Percentiles rank a stretch among this genome's conserved stretches.
These are phyloP conservation scores for Dynastes tityus DNA, from an alignment of 2,888 invertebrate species.

Conservation along the genomic window DNA sequence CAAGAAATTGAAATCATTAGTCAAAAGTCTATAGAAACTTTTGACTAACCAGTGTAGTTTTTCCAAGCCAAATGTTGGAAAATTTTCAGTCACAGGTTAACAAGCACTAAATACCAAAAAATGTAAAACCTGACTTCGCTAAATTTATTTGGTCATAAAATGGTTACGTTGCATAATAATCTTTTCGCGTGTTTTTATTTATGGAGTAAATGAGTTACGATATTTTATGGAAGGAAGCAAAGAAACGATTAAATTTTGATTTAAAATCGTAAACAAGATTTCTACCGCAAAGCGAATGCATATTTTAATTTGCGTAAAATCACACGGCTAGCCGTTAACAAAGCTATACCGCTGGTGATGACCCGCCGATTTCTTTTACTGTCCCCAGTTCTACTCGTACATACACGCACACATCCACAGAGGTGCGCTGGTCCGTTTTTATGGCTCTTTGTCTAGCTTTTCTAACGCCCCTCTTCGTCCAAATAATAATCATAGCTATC, in stretches of 20 bases:
- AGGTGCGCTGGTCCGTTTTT: not conserved
- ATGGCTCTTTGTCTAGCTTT: slow-evolving; percentile 25
- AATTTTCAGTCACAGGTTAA: too few species aligned
- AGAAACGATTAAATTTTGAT: slow-evolving; percentile 8
- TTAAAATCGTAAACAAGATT: slow-evolving; percentile 1
- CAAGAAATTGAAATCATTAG: too few species aligned
- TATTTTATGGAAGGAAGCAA: not conserved
- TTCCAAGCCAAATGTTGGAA: too few species aligned
- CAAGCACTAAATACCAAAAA: too few species aligned
- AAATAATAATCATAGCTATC: slow-evolving; percentile 24
- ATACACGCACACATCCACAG: too few species aligned
- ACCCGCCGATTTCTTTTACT: slow-evolving; percentile 5
- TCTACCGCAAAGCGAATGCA: not conserved
- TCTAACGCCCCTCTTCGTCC: slow-evolving; percentile 7
- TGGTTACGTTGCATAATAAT: too few species aligned
- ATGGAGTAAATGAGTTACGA: too few species aligned
- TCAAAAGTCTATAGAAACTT: too few species aligned
- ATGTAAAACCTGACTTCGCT: too few species aligned
- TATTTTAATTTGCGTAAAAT: slow-evolving; percentile 27
- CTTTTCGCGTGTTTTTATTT: too few species aligned
- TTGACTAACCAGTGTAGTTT: too few species aligned
- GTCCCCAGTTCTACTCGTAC: slow-evolving; percentile 2
- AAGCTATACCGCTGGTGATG: not conserved
- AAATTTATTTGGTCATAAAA: too few species aligned
- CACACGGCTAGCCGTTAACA: not conserved